Conservation (phyloP, 2,888 invertebrate genomes). For the Ennomos erosarius region DNA sequence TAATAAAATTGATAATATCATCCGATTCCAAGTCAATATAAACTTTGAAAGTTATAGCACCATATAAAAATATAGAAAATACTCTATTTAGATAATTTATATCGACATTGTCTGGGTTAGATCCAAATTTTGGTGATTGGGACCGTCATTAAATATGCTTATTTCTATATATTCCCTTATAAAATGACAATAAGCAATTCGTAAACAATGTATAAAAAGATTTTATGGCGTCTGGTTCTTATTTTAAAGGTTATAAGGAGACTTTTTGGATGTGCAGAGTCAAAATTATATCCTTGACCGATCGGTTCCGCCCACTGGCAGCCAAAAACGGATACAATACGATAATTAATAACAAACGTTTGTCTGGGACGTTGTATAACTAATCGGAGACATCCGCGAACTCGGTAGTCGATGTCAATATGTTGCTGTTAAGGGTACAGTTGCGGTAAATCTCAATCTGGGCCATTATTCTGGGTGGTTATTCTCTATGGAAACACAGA, state of each 20-base stretch:
- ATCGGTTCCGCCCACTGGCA: constrained; percentile 63
- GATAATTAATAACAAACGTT: constrained; percentile 63
- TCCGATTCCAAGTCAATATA: constrained; percentile 5
- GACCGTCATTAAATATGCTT: constrained; percentile 22
- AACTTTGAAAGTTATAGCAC: constrained; percentile 8
- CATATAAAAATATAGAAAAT: constrained; percentile 23
- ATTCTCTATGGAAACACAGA: no score
- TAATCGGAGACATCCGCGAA: constrained; percentile 51
- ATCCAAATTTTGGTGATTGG: constrained; percentile 20
- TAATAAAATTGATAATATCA: constrained; percentile 6
- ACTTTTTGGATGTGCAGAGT: constrained; percentile 47
- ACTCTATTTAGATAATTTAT: constrained; percentile 24
- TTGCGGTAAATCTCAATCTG: neutral
- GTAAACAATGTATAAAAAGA: constrained; percentile 25
- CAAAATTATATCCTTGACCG: constrained; percentile 64
- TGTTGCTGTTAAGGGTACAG: constrained; percentile 12
- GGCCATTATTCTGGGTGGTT: no score
- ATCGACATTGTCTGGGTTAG: constrained; percentile 22
- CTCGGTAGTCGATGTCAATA: constrained; percentile 35
- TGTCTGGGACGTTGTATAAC: constrained; percentile 56
- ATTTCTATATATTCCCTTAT: constrained; percentile 32
- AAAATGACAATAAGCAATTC: constrained; percentile 35
- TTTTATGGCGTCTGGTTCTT: constrained; percentile 42
- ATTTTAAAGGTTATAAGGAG: constrained; percentile 50
- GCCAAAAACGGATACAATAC: constrained; percentile 65